phyloP scores from a whole-genome alignment of 1,140 invertebrate genomes.

The Heliothis subflexa region DNA sequence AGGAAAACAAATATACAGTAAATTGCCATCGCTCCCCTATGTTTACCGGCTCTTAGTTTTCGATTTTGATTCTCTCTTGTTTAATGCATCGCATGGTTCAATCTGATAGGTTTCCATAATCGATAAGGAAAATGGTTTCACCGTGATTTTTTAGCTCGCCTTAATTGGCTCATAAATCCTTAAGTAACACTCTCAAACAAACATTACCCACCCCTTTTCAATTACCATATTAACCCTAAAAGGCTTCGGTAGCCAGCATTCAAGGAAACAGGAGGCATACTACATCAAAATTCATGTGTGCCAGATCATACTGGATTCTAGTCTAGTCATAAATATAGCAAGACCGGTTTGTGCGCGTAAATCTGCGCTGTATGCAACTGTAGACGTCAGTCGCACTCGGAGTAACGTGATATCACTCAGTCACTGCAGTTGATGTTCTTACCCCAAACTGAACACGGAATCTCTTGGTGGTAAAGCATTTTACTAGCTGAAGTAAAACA shows the following conservation, averaged over 20 bases:
- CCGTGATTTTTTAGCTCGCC: no score
- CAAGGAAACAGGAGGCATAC: no score
- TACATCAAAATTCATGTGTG: no score
- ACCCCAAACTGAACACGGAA: neutral
- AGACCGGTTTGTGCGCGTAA: neutral
- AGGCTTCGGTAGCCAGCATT: no score
- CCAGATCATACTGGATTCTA: neutral
- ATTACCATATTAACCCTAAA: no score
- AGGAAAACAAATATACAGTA: conserved; percentile 15
- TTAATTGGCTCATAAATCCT: no score
- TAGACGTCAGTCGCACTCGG: conserved; percentile 5
- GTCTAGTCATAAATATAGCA: conserved; percentile 13
- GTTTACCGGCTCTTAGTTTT: neutral
- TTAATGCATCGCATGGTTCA: neutral
- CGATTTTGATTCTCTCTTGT: neutral
- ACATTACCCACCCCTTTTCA: no score
- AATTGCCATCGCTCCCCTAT: conserved; percentile 9
- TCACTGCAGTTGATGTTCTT: neutral
- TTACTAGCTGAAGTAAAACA: no score
- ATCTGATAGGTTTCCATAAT: neutral
- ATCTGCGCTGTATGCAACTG: conserved; percentile 4
- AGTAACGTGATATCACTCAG: conserved; percentile 6
- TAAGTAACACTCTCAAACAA: no score
- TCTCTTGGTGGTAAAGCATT: neutral
- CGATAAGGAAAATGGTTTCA: neutral